phyloP scores from a whole-genome alignment of 2,888 invertebrate genomes.

The Hedya salicella region DNA sequence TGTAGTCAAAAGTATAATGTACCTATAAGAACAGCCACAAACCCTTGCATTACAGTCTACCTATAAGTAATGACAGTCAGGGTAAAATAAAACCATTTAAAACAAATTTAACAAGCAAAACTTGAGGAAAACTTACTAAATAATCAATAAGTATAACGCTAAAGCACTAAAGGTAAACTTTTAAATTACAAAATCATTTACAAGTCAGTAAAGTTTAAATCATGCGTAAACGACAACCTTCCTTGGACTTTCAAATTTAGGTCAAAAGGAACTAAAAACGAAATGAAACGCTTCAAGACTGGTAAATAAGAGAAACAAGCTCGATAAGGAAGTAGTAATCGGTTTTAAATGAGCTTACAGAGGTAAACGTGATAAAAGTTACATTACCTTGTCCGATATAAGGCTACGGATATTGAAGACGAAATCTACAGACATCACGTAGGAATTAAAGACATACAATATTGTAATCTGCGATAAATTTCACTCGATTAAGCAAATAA shows the following conservation, averaged over 20 bases:
- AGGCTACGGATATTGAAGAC: constrained; percentile 1
- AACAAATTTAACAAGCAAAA: neutral
- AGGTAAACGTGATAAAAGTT: constrained; percentile 34
- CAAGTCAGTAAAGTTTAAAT: too few relatives aligned
- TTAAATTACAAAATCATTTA: neutral
- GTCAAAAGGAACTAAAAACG: constrained; percentile 23
- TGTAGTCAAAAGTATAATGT: too few relatives aligned
- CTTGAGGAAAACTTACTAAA: constrained; percentile 15
- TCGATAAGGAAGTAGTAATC: constrained; percentile 38
- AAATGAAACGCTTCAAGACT: constrained; percentile 30
- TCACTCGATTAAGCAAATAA: constrained; percentile 10
- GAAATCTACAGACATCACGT: constrained; percentile 14
- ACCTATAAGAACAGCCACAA: too few relatives aligned
- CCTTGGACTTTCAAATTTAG: constrained; percentile 33
- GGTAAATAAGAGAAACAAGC: constrained; percentile 21
- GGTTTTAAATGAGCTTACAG: constrained; percentile 29
- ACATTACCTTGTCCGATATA: constrained; percentile 18
- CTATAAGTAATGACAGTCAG: too few relatives aligned
- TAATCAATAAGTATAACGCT: neutral
- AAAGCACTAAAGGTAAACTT: constrained; percentile 3
- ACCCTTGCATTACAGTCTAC: too few relatives aligned
- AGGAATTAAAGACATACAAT: constrained; percentile 3
- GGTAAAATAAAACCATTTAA: neutral
- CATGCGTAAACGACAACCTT: neutral
- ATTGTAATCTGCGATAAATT: constrained; percentile 1